A percentile compares a stretch with the other conserved stretches of the same genome.
Evolutionary conservation across 2,888 invertebrate species (phyloP).

Genomic region (Melanotus villosus): DNA sequence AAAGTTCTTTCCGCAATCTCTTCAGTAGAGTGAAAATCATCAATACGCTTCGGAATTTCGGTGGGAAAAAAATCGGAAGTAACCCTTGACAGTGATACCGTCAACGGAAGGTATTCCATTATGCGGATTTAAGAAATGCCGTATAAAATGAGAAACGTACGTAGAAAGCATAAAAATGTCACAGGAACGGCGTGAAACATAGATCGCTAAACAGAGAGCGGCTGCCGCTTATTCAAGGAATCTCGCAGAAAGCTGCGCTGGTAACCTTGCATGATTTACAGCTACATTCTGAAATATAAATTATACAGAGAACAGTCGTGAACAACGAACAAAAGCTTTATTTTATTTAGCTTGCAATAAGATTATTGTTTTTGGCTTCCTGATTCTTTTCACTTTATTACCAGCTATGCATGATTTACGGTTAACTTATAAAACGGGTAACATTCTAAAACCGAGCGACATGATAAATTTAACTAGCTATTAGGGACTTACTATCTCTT

Average conservation of each 20-base stretch:
- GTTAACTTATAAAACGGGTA: neutral
- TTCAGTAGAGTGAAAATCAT: too few species aligned
- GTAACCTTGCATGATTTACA: conserved; percentile 6
- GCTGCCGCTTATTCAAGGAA: conserved; percentile 2
- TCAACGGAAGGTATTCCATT: conserved; percentile 4
- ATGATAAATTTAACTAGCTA: conserved; percentile 5
- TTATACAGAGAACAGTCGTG: conserved; percentile 6
- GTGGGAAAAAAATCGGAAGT: neutral
- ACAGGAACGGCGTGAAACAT: neutral
- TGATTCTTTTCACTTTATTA: neutral
- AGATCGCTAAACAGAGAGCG: conserved; percentile 17
- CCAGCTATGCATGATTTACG: conserved; percentile 7
- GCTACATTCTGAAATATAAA: conserved; percentile 7
- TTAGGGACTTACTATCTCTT: conserved; percentile 10
- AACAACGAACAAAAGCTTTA: conserved; percentile 15
- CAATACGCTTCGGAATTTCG: too few species aligned
- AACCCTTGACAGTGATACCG: neutral
- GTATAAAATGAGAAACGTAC: conserved; percentile 1
- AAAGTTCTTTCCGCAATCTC: too few species aligned
- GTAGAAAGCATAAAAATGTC: conserved; percentile 10
- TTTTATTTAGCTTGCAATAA: conserved; percentile 20
- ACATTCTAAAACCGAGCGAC: neutral
- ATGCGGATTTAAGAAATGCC: conserved; percentile 16
- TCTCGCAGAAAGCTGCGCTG: conserved; percentile 16
- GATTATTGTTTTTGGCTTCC: conserved; percentile 18